These are phyloP conservation scores for Pelochelys cantorii DNA, from an alignment of 2,797 vertebrate genomes.

Conservation along the genomic window DNA sequence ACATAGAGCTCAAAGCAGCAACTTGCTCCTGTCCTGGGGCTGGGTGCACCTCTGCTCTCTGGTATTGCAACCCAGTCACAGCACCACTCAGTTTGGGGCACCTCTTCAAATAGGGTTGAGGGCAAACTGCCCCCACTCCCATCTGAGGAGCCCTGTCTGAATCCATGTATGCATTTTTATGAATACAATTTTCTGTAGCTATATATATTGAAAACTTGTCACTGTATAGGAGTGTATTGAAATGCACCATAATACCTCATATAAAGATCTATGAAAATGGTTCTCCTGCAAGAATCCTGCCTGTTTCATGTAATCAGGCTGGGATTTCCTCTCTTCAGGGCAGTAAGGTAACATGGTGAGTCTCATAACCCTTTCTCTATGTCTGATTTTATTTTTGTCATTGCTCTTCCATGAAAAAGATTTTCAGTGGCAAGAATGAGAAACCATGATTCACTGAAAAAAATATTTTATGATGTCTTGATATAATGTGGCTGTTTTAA, in stretches of 20 bases:
- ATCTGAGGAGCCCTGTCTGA: neutral
- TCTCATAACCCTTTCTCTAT: neutral
- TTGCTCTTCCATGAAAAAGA: neutral
- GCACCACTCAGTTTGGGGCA: too few relatives aligned
- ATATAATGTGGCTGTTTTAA: neutral
- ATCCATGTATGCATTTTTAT: neutral
- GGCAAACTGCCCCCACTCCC: too few relatives aligned
- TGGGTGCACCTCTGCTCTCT: too few relatives aligned
- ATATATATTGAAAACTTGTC: neutral
- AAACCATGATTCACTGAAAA: neutral
- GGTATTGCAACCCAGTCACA: too few relatives aligned
- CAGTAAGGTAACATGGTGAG: neutral
- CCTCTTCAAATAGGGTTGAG: too few relatives aligned
- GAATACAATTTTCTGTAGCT: neutral
- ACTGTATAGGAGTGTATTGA: neutral
- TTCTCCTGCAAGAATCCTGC: constrained; percentile 3
- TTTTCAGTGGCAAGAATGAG: neutral
- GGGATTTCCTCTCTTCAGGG: neutral
- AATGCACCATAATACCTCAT: neutral
- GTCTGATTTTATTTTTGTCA: neutral
- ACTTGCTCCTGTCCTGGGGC: too few relatives aligned
- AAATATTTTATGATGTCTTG: neutral
- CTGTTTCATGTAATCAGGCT: neutral
- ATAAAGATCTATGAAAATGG: neutral
- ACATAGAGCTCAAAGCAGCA: too few relatives aligned